phyloP scores from a whole-genome alignment of 2,888 invertebrate genomes.

The Gryllus longicercus region DNA sequence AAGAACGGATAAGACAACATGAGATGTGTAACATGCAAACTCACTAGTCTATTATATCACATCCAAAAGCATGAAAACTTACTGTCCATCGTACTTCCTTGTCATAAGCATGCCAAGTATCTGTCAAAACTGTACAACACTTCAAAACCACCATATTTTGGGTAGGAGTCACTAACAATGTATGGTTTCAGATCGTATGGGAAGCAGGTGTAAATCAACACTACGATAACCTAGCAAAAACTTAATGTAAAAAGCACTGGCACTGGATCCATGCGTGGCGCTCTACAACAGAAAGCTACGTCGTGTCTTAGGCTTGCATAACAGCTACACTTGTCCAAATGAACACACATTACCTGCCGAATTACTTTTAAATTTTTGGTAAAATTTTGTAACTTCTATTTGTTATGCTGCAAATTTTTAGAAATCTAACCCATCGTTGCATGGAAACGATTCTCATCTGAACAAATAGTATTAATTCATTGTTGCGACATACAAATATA shows the following conservation, averaged over 20 bases:
- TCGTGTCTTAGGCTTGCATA: too few relatives aligned
- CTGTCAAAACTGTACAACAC: too few relatives aligned
- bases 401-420: constrained; percentile 2
- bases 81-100: too few relatives aligned
- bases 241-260: background rate
- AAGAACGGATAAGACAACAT: too few relatives aligned
- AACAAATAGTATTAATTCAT: background rate
- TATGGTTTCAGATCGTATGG: background rate
- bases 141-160: too few relatives aligned
- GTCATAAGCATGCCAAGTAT: too few relatives aligned
- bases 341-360: background rate
- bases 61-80: too few relatives aligned
- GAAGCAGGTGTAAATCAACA: background rate
- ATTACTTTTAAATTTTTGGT: constrained; percentile 9
- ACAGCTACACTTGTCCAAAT: background rate
- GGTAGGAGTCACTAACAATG: too few relatives aligned
- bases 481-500: background rate
- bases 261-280: too few relatives aligned
- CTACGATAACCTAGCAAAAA: background rate
- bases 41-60: too few relatives aligned
- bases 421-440: constrained; percentile 4
- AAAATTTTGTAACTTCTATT: background rate
- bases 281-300: too few relatives aligned
- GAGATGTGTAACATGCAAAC: too few relatives aligned
- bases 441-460: background rate